Conservation (phyloP, 2,113 vertebrate species). For the Anguilla rostrata region DNA sequence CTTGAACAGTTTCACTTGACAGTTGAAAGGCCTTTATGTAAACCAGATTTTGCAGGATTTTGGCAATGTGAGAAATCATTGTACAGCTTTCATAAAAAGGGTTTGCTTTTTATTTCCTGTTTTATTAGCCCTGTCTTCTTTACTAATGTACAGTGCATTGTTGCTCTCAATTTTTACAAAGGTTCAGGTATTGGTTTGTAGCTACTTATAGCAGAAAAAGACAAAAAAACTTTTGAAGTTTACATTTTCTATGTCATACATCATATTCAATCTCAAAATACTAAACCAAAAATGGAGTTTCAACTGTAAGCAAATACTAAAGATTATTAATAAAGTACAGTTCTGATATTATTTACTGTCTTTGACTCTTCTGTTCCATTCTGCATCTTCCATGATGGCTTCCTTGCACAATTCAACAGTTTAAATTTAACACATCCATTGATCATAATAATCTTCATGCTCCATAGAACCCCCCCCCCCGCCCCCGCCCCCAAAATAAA, state of each 20-base stretch:
- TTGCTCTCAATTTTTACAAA: slow-evolving; percentile 30
- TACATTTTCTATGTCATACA: slow-evolving; percentile 41
- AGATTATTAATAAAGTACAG: slow-evolving; percentile 41
- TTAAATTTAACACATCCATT: no score
- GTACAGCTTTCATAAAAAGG: slow-evolving; percentile 19
- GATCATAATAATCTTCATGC: no score
- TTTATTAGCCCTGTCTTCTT: slow-evolving; percentile 19
- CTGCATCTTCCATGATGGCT: background rate
- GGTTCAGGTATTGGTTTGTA: slow-evolving; percentile 24
- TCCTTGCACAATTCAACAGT: background rate
- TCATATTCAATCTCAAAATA: slow-evolving; percentile 29
- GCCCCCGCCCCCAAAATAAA: no score
- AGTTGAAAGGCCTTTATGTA: slow-evolving; percentile 7
- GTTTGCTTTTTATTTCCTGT: slow-evolving; percentile 14
- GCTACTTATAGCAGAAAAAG: slow-evolving; percentile 10
- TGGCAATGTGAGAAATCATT: slow-evolving; percentile 31
- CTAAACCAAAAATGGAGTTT: slow-evolving; percentile 31
- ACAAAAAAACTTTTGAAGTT: slow-evolving; percentile 34
- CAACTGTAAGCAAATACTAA: slow-evolving; percentile 35
- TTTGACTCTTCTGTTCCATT: background rate
- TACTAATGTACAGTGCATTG: slow-evolving; percentile 27
- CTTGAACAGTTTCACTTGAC: slow-evolving; percentile 7
- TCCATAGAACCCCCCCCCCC: no score
- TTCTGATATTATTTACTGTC: slow-evolving; percentile 26
- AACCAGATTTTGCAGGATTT: slow-evolving; percentile 15